Base-by-base conservation (phyloP, 2,888 invertebrate genomes). In the Digitonthophagus gazella region DNA sequence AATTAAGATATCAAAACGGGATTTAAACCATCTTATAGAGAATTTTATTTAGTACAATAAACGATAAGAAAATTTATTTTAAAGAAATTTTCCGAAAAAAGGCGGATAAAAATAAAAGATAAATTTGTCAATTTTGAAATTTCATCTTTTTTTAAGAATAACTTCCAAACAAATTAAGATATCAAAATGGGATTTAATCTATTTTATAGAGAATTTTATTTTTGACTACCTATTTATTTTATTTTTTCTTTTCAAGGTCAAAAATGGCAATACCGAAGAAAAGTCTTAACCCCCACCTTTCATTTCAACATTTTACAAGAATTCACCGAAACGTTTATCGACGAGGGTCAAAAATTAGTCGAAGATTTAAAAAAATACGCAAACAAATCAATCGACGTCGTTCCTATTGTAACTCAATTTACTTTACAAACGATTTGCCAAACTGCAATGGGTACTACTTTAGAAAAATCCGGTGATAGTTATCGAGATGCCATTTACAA, bases 221-320 rank as follows among this genome's bases (percentile, higher is more conserved):
- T 11, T 5, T 3, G 14, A 6, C 11, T 15, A 16, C 14, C 2
- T 15, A 3, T 2, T 61, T 3, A 5, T 15, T 61, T 15, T 5
- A 2, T 61, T 15, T 54, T 44, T 15, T 3, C 14, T 15, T 5
- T 64, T 68, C 8, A 65, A 74, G 74, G 85, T 19, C 64, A 73
- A 15, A 89, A 88, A 79, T 90, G 90, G 90, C 86, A 86, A 58
- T 76, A 80, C 0, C 82, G 89, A n/a, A 80, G 90, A 65, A 89
- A 87, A 78, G 84, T 88, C 70, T 76, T 90, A n/a, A 89, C 89
- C 0, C 87, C 89, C 0, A 86, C 89, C 0, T 90, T 90, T 75
- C 90, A 90, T 76, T 90, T 89, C 70, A 89, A 87, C 73, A 85
- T 89, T 64, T 77, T 90, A 4, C 83, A 85, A 61, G 77, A 81